Evolutionary conservation across 2,797 vertebrate species (phyloP).

Genomic region (Oreochromis mossambicus): DNA sequence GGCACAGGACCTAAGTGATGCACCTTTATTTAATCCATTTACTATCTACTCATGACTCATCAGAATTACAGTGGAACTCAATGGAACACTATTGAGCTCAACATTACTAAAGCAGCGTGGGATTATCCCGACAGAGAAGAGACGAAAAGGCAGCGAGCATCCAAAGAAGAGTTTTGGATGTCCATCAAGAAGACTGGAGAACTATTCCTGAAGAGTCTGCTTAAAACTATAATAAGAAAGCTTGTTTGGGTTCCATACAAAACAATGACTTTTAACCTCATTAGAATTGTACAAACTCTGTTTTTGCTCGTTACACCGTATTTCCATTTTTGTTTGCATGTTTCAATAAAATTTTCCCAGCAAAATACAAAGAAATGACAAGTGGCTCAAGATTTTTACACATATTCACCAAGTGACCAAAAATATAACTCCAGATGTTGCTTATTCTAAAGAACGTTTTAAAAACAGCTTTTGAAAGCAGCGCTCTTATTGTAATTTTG

Average conservation of each 20-base stretch:
- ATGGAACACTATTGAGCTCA: not conserved
- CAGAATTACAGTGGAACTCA: not conserved
- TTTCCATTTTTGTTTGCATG: not conserved
- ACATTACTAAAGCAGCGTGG: not conserved
- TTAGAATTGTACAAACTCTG: not conserved
- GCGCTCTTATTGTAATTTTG: not conserved
- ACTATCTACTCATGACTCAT: not conserved
- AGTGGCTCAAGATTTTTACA: not conserved
- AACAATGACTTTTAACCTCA: not conserved
- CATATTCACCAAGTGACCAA: not conserved
- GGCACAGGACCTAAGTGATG: not conserved
- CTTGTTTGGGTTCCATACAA: not conserved
- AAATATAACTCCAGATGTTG: not conserved
- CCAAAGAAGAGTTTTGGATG: not conserved
- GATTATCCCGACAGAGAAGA: not conserved
- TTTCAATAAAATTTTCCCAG: not conserved
- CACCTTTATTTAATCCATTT: not conserved
- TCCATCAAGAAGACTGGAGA: not conserved
- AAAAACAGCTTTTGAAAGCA: not conserved
- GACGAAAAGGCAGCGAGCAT: not conserved
- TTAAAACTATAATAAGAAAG: not conserved
- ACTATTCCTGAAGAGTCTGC: not conserved
- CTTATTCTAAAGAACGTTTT: accelerated
- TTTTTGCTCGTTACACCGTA: not conserved
- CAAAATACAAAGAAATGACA: not conserved